Evolutionary conservation across 1,140 invertebrate genomes (phyloP).

Genomic region (Ceratina japonica): DNA sequence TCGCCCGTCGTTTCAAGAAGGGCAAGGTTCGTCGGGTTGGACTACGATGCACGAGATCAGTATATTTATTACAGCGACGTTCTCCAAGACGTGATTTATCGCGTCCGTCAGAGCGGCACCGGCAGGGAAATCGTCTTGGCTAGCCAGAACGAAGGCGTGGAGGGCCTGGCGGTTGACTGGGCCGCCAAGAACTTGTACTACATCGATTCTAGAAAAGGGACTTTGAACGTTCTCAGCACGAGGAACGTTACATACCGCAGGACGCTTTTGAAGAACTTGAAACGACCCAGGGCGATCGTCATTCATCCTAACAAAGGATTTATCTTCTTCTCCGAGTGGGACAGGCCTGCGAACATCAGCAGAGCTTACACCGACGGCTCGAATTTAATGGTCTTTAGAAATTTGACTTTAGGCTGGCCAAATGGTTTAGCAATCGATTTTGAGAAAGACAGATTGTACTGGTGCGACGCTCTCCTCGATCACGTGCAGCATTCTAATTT

Average conservation of each 20-base stretch:
- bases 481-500: conserved; percentile 97
- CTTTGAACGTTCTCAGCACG: conserved; percentile 95
- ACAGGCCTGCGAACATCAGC: conserved; percentile 96
- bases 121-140: conserved; percentile 94
- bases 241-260: conserved; percentile 90
- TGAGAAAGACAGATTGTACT: conserved; percentile 91
- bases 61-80: conserved; percentile 99
- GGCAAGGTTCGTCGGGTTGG: conserved; percentile 97
- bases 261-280: conserved; percentile 92
- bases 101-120: conserved; percentile 93
- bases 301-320: conserved; percentile 97
- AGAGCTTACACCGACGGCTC: conserved; percentile 93
- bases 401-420: conserved; percentile 96
- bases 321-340: conserved; percentile 98
- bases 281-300: conserved; percentile 95
- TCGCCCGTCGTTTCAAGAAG: conserved; percentile 92
- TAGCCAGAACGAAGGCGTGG: conserved; percentile 98
- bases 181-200: conserved; percentile 98
- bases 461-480: conserved; percentile 97
- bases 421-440: conserved; percentile 97
- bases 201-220: conserved; percentile 97
- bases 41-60: conserved; percentile 95
- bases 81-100: conserved; percentile 97
- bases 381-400: conserved; percentile 92
- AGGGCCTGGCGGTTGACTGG: conserved; percentile 98